phyloP scores from a whole-genome alignment of 2,888 invertebrate genomes.

The Willowsia nigromaculata region DNA sequence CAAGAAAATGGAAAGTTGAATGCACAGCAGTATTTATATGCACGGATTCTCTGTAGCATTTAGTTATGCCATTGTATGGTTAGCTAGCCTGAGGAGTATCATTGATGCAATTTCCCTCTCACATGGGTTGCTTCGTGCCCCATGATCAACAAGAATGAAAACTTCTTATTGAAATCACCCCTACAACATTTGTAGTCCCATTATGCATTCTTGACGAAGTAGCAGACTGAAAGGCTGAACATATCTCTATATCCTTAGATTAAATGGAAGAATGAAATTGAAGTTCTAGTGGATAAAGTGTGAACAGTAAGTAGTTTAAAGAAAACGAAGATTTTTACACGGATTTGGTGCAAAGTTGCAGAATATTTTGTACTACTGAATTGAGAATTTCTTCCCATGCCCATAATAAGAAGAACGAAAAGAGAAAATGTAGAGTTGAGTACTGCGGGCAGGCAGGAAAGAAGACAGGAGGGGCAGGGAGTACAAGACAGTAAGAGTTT shows the following conservation, averaged over 20 bases:
- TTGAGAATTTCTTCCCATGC: background rate
- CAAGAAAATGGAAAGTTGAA: slow-evolving; percentile 29
- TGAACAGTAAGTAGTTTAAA: background rate
- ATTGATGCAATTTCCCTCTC: background rate
- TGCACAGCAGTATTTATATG: background rate
- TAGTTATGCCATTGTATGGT: background rate
- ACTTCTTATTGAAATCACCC: background rate
- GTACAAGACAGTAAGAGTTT: slow-evolving; percentile 26
- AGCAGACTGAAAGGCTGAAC: no score
- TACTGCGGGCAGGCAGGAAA: background rate
- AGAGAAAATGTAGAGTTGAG: background rate
- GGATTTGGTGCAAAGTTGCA: background rate
- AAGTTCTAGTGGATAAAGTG: background rate
- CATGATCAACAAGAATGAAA: background rate
- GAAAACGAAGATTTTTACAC: background rate
- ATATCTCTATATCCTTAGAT: background rate
- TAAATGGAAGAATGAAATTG: background rate
- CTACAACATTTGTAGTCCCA: background rate
- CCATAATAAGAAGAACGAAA: background rate
- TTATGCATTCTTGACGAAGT: no score
- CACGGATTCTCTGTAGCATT: background rate
- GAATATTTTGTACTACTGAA: no score
- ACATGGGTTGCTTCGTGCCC: background rate
- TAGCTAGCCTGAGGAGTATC: background rate
- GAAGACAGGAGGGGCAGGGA: slow-evolving; percentile 45